Conservation (phyloP, 1,140 invertebrate genomes). For the Penaeus japonicus region DNA sequence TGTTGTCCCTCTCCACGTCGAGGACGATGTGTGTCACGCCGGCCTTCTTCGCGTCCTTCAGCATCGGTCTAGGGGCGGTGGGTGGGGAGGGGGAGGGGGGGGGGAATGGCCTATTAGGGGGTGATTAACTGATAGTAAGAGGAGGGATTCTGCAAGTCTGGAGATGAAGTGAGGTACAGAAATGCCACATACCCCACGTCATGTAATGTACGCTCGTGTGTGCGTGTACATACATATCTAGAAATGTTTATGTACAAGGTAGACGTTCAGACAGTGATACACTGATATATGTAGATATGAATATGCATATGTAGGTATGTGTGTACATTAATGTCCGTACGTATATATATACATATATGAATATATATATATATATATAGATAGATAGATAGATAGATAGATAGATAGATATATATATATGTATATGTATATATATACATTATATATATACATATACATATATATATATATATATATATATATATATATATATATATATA, state of each 20-base stretch:
- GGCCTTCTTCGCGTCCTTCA: background rate
- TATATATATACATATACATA: too few species aligned
- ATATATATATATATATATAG: too few species aligned
- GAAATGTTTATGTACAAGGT: background rate
- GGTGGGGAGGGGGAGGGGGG: background rate
- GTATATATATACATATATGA: background rate
- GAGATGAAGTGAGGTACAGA: too few species aligned
- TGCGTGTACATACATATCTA: background rate
- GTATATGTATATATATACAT: too few species aligned
- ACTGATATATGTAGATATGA: background rate
- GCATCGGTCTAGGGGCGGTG: background rate
- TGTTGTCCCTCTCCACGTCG: background rate
- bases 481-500: too few species aligned
- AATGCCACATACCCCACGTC: too few species aligned
- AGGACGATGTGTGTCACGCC: background rate
- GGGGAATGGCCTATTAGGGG: background rate
- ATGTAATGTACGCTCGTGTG: background rate
- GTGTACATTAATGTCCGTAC: background rate
- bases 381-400: too few species aligned
- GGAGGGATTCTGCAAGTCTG: too few species aligned
- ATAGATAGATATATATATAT: too few species aligned
- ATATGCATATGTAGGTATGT: background rate
- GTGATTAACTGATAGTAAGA: too few species aligned
- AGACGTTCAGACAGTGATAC: background rate
- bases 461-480: too few species aligned